These are phyloP conservation scores for Leptura quadrifasciata DNA, from an alignment of 2,888 invertebrate species.

Conservation along the genomic window DNA sequence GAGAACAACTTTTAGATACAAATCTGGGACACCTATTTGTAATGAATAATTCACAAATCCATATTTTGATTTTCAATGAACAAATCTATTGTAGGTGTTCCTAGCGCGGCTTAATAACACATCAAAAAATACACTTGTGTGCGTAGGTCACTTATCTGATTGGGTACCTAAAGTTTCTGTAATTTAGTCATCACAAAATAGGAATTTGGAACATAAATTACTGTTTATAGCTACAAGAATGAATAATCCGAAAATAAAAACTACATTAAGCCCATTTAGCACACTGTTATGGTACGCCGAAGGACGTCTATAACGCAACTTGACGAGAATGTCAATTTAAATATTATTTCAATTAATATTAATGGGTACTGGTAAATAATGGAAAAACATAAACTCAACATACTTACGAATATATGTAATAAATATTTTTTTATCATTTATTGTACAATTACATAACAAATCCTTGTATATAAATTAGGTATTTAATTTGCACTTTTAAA, in stretches of 20 bases:
- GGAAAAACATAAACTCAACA: neutral
- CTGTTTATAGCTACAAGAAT: constrained; percentile 1
- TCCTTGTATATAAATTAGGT: no score
- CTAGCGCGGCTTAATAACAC: no score
- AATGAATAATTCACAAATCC: neutral
- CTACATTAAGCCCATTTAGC: constrained; percentile 1
- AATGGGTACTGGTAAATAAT: neutral
- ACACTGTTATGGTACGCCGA: constrained; percentile 8
- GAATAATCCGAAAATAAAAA: constrained; percentile 7
- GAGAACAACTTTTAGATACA: no score
- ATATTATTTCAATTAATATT: constrained; percentile 13
- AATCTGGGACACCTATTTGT: no score
- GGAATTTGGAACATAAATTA: neutral
- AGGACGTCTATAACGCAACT: constrained; percentile 7
- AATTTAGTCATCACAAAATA: neutral
- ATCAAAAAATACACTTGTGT: neutral
- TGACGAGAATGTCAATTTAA: constrained; percentile 15
- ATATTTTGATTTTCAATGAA: neutral
- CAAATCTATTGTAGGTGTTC: neutral
- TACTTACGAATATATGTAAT: no score
- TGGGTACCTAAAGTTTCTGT: neutral
- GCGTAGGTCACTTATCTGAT: neutral
- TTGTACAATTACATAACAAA: no score
- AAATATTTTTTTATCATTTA: no score
- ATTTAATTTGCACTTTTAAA: neutral